Evolutionary conservation across 2,888 invertebrate genomes (phyloP).

Genomic region (Polyommatus icarus): DNA sequence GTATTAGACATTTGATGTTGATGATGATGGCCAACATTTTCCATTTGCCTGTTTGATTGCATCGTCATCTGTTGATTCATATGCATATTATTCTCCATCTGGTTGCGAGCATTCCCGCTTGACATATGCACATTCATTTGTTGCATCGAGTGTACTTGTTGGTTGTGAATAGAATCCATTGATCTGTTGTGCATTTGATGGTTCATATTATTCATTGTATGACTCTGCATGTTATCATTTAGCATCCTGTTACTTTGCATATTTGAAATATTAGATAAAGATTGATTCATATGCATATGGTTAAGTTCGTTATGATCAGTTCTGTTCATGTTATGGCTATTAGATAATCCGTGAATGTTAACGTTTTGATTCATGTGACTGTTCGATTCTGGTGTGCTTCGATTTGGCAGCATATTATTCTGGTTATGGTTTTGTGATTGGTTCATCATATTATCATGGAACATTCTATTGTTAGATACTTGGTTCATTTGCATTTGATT

Average conservation of each 20-base stretch:
- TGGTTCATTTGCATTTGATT: slow-evolving; percentile 67
- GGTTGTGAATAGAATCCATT: slow-evolving; percentile 69
- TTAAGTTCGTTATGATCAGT: slow-evolving; percentile 64
- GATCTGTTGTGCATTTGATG: slow-evolving; percentile 71
- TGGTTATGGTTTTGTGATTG: slow-evolving; percentile 64
- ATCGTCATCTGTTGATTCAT: slow-evolving; percentile 68
- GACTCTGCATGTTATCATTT: slow-evolving; percentile 71
- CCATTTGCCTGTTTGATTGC: slow-evolving; percentile 70
- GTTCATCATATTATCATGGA: slow-evolving; percentile 65
- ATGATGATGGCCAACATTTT: slow-evolving; percentile 66
- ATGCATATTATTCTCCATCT: slow-evolving; percentile 69
- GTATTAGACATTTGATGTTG: slow-evolving; percentile 73
- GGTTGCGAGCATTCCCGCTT: slow-evolving; percentile 56
- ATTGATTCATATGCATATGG: slow-evolving; percentile 73
- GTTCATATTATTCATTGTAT: slow-evolving; percentile 63
- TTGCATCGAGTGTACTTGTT: slow-evolving; percentile 69
- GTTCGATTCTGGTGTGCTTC: slow-evolving; percentile 63
- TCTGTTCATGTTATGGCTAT: slow-evolving; percentile 62
- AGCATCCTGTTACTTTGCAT: slow-evolving; percentile 74
- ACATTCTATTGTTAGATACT: slow-evolving; percentile 56
- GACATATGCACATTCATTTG: slow-evolving; percentile 69
- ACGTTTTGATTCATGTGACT: slow-evolving; percentile 69
- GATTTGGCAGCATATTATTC: slow-evolving; percentile 59
- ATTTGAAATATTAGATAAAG: slow-evolving; percentile 61
- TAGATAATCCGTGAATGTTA: slow-evolving; percentile 64